Evolutionary conservation across 2,113 vertebrate species (phyloP).

Genomic region (Noturus placidus): DNA sequence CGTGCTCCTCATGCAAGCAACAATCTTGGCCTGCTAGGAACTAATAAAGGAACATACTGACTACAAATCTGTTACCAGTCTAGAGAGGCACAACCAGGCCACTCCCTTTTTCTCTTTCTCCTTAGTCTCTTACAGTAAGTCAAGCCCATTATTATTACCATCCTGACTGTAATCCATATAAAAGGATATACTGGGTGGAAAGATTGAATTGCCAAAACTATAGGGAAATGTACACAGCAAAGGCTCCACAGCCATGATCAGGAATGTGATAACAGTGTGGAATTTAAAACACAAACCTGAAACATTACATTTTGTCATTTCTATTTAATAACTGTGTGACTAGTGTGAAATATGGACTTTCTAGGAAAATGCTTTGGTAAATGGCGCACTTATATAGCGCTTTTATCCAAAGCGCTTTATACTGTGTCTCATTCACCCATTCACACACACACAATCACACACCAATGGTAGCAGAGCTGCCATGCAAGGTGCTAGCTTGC

Average conservation of each 20-base stretch:
- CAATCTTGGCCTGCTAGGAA: not conserved
- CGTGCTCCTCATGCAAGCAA: not conserved
- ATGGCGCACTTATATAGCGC: too few species aligned
- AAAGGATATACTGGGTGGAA: not conserved
- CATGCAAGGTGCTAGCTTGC: too few species aligned
- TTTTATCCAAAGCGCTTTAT: too few species aligned
- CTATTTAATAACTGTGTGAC: not conserved
- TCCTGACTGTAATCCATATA: not conserved
- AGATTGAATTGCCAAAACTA: not conserved
- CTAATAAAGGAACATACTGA: conserved; percentile 15
- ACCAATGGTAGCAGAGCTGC: too few species aligned
- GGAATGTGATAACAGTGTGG: not conserved
- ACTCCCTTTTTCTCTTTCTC: not conserved
- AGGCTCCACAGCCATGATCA: not conserved
- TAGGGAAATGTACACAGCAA: not conserved
- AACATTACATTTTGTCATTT: not conserved
- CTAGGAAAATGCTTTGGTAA: not conserved
- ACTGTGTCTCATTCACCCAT: too few species aligned
- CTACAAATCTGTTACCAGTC: conserved; percentile 5
- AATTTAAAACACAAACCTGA: not conserved
- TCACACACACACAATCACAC: too few species aligned
- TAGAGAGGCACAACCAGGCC: conserved; percentile 10
- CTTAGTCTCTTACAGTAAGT: not conserved
- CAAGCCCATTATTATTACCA: not conserved
- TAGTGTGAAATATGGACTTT: not conserved